A percentile compares a stretch with the other conserved stretches of the same genome.
phyloP scores from a whole-genome alignment of 2,797 vertebrate genomes.

The Eulemur albifrons region DNA sequence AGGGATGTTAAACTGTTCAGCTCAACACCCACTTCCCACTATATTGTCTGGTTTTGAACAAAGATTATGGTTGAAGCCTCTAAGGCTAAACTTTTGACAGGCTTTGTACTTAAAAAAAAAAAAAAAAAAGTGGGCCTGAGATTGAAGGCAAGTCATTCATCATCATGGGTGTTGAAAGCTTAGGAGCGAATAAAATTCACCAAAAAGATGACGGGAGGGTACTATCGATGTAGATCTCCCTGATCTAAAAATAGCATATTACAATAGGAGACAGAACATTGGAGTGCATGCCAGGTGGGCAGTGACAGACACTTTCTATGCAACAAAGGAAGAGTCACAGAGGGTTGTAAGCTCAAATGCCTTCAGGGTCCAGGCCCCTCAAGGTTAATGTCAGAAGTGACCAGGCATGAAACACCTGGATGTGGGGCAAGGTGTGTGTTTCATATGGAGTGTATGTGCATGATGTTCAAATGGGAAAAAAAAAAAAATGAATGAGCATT shows the following conservation, averaged over 20 bases:
- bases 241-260: neutral
- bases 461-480: neutral
- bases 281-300: no score
- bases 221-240: neutral
- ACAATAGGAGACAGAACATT: neutral
- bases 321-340: neutral
- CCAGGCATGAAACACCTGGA: neutral
- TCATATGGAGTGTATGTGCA: neutral
- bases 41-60: neutral
- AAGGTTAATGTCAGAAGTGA: neutral
- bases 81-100: neutral
- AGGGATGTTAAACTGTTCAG: neutral
- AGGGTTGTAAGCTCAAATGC: neutral
- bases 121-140: neutral
- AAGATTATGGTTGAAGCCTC: neutral
- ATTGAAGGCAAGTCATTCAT: neutral
- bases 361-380: neutral
- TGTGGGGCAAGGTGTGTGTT: neutral
- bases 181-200: neutral
- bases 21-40: neutral
- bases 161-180: neutral
- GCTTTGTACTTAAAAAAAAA: neutral
- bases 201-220: neutral
- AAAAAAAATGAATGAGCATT: neutral
- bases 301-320: no score